These are phyloP conservation scores for Sebastes nivosus DNA, from an alignment of 2,797 vertebrate species.

Conservation along the genomic window DNA sequence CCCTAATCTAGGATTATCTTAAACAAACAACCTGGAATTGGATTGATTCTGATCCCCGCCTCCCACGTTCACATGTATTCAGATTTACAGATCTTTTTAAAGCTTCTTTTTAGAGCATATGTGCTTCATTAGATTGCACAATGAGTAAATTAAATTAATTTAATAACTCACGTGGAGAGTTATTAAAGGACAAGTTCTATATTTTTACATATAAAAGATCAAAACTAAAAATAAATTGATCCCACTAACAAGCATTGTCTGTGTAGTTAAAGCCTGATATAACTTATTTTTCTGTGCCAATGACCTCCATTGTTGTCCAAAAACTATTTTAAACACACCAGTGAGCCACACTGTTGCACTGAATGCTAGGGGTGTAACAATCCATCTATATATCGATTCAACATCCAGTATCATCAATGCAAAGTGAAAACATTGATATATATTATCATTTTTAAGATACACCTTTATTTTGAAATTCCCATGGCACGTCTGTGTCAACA, in stretches of 20 bases:
- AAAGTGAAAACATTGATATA: no score
- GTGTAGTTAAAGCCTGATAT: neutral
- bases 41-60: neutral
- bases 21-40: constrained; percentile 43
- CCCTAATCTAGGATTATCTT: constrained; percentile 57
- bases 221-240: neutral
- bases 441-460: no score
- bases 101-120: constrained; percentile 20
- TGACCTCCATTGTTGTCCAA: neutral
- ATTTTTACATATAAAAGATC: neutral
- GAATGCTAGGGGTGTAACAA: no score
- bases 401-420: no score
- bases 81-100: constrained; percentile 1
- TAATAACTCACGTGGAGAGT: rapidly evolving
- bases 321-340: neutral
- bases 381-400: no score
- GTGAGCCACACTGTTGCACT: neutral
- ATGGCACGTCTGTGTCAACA: no score
- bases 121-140: constrained; percentile 13
- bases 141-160: neutral
- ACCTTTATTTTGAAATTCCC: no score
- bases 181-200: neutral
- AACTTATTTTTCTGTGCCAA: neutral
- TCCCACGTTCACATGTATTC: constrained; percentile 6
- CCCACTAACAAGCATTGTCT: neutral